phyloP scores from a whole-genome alignment of 2,888 invertebrate species.

The Caradrina clavipalpis region DNA sequence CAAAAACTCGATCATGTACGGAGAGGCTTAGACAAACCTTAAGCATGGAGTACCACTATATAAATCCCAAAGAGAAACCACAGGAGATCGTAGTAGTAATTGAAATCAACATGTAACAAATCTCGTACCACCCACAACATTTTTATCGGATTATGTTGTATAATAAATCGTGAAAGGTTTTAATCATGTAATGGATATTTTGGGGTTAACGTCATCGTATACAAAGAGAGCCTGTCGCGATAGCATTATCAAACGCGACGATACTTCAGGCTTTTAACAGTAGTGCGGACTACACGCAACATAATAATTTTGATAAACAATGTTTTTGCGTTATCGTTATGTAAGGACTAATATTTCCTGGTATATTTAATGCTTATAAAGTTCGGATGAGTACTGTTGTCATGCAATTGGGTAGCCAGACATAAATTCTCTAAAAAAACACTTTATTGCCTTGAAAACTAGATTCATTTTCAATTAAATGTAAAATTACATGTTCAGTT shows the following conservation, averaged over 20 bases:
- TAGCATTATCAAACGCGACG: constrained; percentile 70
- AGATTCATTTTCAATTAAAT: too few relatives aligned
- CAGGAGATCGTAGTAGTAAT: constrained; percentile 6
- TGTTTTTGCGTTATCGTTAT: constrained; percentile 19
- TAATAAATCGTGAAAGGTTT: constrained; percentile 81
- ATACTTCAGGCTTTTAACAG: constrained; percentile 68
- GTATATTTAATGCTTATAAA: too few relatives aligned
- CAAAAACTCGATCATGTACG: too few relatives aligned
- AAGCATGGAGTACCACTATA: too few relatives aligned
- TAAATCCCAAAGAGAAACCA: not conserved
- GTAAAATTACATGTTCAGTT: too few relatives aligned
- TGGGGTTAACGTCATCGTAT: constrained; percentile 68
- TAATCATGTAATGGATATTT: constrained; percentile 83
- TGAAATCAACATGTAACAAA: constrained; percentile 14
- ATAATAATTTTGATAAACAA: constrained; percentile 48
- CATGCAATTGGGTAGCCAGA: too few relatives aligned
- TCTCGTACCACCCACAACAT: constrained; percentile 71
- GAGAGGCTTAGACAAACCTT: too few relatives aligned
- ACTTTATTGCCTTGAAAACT: too few relatives aligned
- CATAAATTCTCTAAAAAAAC: too few relatives aligned
- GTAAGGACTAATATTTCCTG: constrained; percentile 8
- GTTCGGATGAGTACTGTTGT: too few relatives aligned
- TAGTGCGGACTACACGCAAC: constrained; percentile 35
- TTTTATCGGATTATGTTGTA: constrained; percentile 72
- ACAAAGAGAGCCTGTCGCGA: constrained; percentile 70